phyloP scores from a whole-genome alignment of 1,140 invertebrate species.

The Colletes latitarsis region DNA sequence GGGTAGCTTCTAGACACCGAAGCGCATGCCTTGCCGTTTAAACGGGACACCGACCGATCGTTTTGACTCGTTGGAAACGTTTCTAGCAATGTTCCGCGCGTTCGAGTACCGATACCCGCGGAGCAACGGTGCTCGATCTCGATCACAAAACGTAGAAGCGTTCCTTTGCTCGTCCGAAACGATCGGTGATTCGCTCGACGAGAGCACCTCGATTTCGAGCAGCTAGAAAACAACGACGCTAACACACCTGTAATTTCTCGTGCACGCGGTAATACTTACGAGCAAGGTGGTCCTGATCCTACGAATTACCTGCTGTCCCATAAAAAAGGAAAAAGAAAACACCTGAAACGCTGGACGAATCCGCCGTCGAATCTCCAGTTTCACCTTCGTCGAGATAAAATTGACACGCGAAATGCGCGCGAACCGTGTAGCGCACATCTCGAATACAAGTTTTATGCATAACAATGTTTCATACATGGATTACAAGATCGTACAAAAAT shows the following conservation, averaged over 20 bases:
- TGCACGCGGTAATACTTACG: slow-evolving; percentile 43
- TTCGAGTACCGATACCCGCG: slow-evolving; percentile 20
- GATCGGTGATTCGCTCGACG: slow-evolving; percentile 25
- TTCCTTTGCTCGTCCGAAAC: not conserved
- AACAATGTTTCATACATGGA: no score
- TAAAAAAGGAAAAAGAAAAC: not conserved
- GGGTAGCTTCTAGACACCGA: slow-evolving; percentile 69
- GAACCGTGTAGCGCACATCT: no score
- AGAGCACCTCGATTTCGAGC: slow-evolving; percentile 38
- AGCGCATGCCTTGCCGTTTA: slow-evolving; percentile 70
- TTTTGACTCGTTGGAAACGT: slow-evolving; percentile 1
- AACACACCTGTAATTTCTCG: slow-evolving; percentile 49
- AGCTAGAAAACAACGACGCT: slow-evolving; percentile 36
- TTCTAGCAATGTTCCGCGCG: slow-evolving; percentile 24
- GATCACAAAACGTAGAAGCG: no score
- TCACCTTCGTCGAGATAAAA: no score
- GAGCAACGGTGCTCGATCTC: not conserved
- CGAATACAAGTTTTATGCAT: no score
- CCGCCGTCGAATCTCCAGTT: no score
- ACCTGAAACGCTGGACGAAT: not conserved
- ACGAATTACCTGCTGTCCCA: not conserved
- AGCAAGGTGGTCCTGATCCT: not conserved
- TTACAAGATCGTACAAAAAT: no score
- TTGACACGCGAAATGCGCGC: no score
- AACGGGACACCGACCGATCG: slow-evolving; percentile 30